phyloP scores from a whole-genome alignment of 2,888 invertebrate genomes.

The Drosophila recens region DNA sequence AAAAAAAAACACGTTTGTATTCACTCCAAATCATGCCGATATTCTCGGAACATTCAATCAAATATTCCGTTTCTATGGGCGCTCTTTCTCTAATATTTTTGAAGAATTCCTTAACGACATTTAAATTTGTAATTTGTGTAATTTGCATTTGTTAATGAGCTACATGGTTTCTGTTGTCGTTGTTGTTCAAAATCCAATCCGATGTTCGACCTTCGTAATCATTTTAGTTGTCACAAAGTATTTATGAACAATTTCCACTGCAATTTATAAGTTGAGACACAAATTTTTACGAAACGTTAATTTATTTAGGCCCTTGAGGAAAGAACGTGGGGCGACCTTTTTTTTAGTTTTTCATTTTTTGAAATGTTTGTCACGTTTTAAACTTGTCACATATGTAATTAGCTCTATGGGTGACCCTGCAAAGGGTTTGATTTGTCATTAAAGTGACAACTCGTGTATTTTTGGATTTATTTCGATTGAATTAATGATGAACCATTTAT shows the following conservation, averaged over 20 bases:
- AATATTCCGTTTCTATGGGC: slow-evolving; percentile 20
- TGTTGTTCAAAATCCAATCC: slow-evolving; percentile 14
- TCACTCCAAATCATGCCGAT: slow-evolving; percentile 26
- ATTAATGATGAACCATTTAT: not conserved
- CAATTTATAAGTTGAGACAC: slow-evolving; percentile 51
- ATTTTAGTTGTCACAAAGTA: slow-evolving; percentile 8
- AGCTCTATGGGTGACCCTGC: slow-evolving; percentile 27
- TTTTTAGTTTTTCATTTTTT: slow-evolving; percentile 21
- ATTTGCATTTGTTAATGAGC: slow-evolving; percentile 18
- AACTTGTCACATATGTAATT: slow-evolving; percentile 30
- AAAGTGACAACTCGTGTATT: not conserved
- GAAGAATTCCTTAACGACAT: slow-evolving; percentile 15
- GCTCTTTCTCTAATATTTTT: slow-evolving; percentile 26
- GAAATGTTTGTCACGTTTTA: slow-evolving; percentile 48
- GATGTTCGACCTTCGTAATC: slow-evolving; percentile 29
- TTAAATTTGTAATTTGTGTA: slow-evolving; percentile 20
- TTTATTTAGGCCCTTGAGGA: slow-evolving; percentile 16
- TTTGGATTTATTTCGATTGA: not conserved
- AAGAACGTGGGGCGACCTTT: slow-evolving; percentile 39
- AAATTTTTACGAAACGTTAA: slow-evolving; percentile 60
- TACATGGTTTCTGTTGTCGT: not conserved
- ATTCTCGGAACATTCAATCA: slow-evolving; percentile 15
- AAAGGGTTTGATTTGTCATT: not conserved
- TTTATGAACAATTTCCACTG: slow-evolving; percentile 58
- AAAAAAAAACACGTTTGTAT: slow-evolving; percentile 54